A percentile compares a stretch with the other conserved stretches of the same genome.
These are phyloP conservation scores for Datnioides undecimradiatus DNA, from an alignment of 2,113 vertebrate genomes.

Conservation along the genomic window DNA sequence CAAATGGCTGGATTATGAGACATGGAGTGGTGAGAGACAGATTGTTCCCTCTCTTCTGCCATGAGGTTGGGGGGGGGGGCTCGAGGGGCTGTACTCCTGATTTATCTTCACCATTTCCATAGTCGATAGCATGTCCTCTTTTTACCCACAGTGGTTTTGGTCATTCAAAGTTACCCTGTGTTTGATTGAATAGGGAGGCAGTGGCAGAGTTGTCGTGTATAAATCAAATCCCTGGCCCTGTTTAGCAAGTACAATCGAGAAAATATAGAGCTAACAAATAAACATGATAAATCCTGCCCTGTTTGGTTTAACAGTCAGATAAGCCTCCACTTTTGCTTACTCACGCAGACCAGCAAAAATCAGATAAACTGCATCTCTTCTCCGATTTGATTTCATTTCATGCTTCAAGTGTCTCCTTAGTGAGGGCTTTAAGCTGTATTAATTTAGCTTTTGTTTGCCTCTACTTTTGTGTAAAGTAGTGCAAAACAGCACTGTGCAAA, in stretches of 20 bases:
- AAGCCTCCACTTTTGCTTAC: constrained; percentile 59
- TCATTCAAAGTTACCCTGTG: constrained; percentile 33
- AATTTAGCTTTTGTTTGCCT: constrained; percentile 45
- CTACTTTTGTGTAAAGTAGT: neutral
- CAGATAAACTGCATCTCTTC: constrained; percentile 46
- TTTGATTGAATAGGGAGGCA: constrained; percentile 14
- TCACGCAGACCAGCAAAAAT: constrained; percentile 50
- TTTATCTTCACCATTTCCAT: constrained; percentile 54
- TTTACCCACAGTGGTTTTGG: constrained; percentile 35
- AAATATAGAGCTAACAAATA: constrained; percentile 59
- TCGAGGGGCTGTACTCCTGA: too few species aligned
- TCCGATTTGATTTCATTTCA: constrained; percentile 46
- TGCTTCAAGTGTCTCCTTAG: constrained; percentile 41
- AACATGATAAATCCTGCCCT: constrained; percentile 55
- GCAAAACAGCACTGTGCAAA: neutral
- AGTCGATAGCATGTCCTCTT: constrained; percentile 46
- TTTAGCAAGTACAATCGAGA: constrained; percentile 40
- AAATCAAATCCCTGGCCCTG: constrained; percentile 34
- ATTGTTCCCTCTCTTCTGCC: constrained; percentile 46
- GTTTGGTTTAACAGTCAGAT: constrained; percentile 60
- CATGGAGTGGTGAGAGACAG: constrained; percentile 61
- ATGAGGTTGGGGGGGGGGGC: neutral
- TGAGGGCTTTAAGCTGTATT: constrained; percentile 52
- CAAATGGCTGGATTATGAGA: constrained; percentile 74
- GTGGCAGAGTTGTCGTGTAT: constrained; percentile 12